Evolutionary conservation across 2,113 vertebrate species (phyloP).

Genomic region (Balaeniceps rex): DNA sequence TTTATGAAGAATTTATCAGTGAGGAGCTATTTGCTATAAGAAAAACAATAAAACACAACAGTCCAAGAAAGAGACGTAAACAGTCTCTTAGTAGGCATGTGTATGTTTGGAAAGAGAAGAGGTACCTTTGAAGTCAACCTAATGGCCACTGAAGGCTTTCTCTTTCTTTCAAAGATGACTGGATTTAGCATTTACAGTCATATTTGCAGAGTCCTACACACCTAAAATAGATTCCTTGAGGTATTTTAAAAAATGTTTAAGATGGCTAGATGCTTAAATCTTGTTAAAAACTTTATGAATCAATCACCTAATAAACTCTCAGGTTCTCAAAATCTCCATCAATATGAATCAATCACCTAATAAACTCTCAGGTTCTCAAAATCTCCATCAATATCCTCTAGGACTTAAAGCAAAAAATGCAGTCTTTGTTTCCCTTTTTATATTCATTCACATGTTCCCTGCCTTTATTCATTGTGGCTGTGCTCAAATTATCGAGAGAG

Average conservation of each 20-base stretch:
- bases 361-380: background rate
- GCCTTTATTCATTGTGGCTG: background rate
- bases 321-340: background rate
- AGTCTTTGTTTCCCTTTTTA: background rate
- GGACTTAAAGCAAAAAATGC: background rate
- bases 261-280: background rate
- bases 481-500: background rate
- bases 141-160: background rate
- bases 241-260: background rate
- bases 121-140: background rate
- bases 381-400: background rate
- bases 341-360: background rate
- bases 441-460: background rate
- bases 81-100: background rate
- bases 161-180: background rate
- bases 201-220: background rate
- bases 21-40: background rate
- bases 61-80: background rate
- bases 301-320: background rate
- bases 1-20: background rate
- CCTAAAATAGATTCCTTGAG: background rate
- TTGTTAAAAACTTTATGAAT: background rate
- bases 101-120: background rate
- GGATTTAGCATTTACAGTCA: background rate
- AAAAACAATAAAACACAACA: background rate